These are phyloP conservation scores for Pristionchus exspectatus DNA, from an alignment of 2,888 invertebrate genomes.

Conservation along the genomic window DNA sequence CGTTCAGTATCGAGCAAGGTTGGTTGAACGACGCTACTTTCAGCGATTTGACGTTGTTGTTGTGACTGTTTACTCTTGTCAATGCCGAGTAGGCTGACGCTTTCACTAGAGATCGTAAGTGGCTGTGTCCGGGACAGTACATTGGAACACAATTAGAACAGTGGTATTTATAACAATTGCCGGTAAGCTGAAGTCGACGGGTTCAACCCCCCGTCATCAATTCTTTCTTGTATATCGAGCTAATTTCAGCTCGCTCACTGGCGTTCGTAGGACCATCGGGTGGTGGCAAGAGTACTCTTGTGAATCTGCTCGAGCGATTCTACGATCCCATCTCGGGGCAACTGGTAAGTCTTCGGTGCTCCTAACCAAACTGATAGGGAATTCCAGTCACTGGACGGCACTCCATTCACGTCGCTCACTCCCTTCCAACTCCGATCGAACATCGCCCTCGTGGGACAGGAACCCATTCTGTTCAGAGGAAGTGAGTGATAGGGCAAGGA, in stretches of 20 bases:
- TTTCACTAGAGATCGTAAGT: too few species aligned
- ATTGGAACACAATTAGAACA: too few species aligned
- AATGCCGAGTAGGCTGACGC: too few species aligned
- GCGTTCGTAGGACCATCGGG: constrained; percentile 85
- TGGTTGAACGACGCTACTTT: not conserved
- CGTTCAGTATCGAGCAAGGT: constrained; percentile 4
- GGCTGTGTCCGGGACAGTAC: too few species aligned
- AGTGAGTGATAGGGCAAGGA: not conserved
- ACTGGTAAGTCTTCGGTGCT: constrained; percentile 80
- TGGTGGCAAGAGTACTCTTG: constrained; percentile 83
- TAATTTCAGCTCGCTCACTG: constrained; percentile 58
- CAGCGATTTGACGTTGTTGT: too few species aligned
- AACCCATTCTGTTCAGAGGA: constrained; percentile 37
- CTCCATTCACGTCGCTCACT: constrained; percentile 85
- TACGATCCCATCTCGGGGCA: constrained; percentile 86
- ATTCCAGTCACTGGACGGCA: not conserved
- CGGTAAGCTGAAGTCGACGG: too few species aligned
- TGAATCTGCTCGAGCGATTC: constrained; percentile 88
- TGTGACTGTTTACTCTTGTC: too few species aligned
- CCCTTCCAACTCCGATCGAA: constrained; percentile 81
- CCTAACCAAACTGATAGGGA: not conserved
- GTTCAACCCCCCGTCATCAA: too few species aligned
- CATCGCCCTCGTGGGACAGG: not conserved
- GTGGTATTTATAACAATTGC: too few species aligned
- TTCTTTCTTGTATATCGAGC: too few species aligned